A percentile compares a stretch with the other conserved stretches of the same genome.
Conservation (phyloP, 2,888 invertebrate species). For the Ichneumoninae sp. region DNA sequence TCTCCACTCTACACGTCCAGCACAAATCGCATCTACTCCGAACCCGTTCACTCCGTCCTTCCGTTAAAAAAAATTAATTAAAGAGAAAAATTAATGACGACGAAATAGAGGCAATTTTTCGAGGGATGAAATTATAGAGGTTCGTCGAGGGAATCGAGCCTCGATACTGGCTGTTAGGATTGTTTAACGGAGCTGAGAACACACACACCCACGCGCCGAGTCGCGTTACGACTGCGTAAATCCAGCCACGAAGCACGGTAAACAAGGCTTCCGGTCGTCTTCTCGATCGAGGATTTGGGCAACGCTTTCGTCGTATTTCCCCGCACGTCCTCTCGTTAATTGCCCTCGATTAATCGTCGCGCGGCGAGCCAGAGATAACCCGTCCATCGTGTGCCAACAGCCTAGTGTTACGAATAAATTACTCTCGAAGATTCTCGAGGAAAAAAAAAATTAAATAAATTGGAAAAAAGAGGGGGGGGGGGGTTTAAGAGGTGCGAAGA, state of each 20-base stretch:
- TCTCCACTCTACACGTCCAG: slow-evolving; percentile 25
- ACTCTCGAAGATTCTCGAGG: slow-evolving; percentile 16
- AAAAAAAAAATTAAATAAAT: background rate
- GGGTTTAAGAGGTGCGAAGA: slow-evolving; percentile 21
- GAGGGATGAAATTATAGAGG: background rate
- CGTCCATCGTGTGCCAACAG: slow-evolving; percentile 57
- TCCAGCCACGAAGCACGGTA: background rate
- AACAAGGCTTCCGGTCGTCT: slow-evolving; percentile 12
- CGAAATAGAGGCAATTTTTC: background rate
- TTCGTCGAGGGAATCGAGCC: slow-evolving; percentile 51
- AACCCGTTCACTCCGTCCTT: slow-evolving; percentile 57
- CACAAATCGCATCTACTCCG: slow-evolving; percentile 28
- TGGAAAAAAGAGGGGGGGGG: slow-evolving; percentile 8
- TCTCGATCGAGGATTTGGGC: slow-evolving; percentile 19
- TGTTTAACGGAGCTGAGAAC: background rate
- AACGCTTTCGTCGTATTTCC: slow-evolving; percentile 5
- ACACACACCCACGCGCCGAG: background rate
- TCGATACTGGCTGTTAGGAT: slow-evolving; percentile 9
- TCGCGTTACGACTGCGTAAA: slow-evolving; percentile 34
- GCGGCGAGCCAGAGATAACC: slow-evolving; percentile 28
- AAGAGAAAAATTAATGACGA: background rate
- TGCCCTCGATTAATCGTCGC: slow-evolving; percentile 20
- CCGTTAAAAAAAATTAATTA: background rate
- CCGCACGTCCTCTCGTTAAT: slow-evolving; percentile 25
- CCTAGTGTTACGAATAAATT: slow-evolving; percentile 24